Conservation (phyloP, 2,888 invertebrate genomes). For the Cabera pusaria region DNA sequence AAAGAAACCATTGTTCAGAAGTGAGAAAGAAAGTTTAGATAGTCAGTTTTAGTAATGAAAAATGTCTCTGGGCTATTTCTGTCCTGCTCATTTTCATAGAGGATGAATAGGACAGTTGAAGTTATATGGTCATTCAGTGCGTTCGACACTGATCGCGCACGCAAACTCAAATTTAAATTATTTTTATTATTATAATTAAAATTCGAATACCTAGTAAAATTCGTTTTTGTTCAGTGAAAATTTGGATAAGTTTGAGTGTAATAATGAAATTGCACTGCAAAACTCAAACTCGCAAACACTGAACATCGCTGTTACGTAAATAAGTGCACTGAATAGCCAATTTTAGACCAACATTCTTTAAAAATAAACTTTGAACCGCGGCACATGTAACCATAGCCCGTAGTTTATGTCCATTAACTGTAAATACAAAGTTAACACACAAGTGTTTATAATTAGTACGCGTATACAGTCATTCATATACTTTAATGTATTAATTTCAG, state of each 20-base stretch:
- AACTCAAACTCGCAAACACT: no score
- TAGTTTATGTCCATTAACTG: slow-evolving; percentile 55
- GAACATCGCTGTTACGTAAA: no score
- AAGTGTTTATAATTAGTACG: slow-evolving; percentile 50
- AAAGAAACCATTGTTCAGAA: background rate
- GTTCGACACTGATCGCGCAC: no score
- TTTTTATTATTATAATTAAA: no score
- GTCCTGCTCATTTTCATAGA: slow-evolving; percentile 21
- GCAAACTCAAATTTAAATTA: no score
- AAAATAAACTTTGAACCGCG: slow-evolving; percentile 15
- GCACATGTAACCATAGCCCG: slow-evolving; percentile 24
- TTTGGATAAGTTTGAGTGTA: no score
- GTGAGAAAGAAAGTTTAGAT: slow-evolving; percentile 16
- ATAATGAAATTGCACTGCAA: no score
- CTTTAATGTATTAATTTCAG: slow-evolving; percentile 61
- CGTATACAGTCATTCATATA: slow-evolving; percentile 64
- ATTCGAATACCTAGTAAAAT: no score
- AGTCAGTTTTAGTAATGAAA: background rate
- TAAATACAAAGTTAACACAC: slow-evolving; percentile 51
- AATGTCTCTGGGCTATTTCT: background rate
- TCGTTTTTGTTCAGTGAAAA: no score
- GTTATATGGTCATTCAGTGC: slow-evolving; percentile 3
- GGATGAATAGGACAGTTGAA: slow-evolving; percentile 12
- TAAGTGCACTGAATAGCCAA: no score
- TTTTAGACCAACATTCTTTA: no score